Conservation (phyloP, 1,140 invertebrate genomes). For the Bathynomus jamesi region DNA sequence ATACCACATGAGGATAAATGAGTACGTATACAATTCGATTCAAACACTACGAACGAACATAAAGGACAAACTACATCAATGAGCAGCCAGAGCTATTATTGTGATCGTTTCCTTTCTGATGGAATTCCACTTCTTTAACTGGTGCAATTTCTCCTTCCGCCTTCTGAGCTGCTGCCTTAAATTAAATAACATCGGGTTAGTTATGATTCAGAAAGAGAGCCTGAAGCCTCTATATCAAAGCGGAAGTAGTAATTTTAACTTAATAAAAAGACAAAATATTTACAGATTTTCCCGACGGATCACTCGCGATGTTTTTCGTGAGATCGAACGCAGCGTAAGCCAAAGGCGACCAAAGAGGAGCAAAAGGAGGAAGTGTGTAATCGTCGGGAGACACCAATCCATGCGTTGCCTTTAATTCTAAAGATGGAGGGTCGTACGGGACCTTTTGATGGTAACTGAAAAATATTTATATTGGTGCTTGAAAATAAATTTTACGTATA, state of each 20-base stretch:
- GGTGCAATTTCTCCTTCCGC: slow-evolving; percentile 52
- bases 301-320: slow-evolving; percentile 34
- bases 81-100: slow-evolving; percentile 57
- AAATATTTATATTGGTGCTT: slow-evolving; percentile 11
- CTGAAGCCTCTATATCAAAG: background rate
- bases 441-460: slow-evolving; percentile 60
- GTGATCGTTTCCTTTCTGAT: slow-evolving; percentile 55
- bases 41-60: no score
- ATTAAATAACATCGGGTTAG: slow-evolving; percentile 6
- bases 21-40: no score
- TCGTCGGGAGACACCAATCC: slow-evolving; percentile 59
- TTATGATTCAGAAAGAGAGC: background rate
- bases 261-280: slow-evolving; percentile 1
- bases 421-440: slow-evolving; percentile 52
- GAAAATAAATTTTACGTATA: background rate
- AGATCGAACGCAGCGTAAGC: slow-evolving; percentile 54
- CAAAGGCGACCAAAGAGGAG: slow-evolving; percentile 53
- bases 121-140: slow-evolving; percentile 57
- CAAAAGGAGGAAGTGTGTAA: slow-evolving; percentile 50
- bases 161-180: slow-evolving; percentile 43
- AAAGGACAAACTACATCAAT: slow-evolving; percentile 43
- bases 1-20: no score
- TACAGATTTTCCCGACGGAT: slow-evolving; percentile 37
- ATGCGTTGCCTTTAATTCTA: slow-evolving; percentile 58
- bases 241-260: background rate